phyloP scores from a whole-genome alignment of 2,888 invertebrate species.

The Drosophila kanekoi region DNA sequence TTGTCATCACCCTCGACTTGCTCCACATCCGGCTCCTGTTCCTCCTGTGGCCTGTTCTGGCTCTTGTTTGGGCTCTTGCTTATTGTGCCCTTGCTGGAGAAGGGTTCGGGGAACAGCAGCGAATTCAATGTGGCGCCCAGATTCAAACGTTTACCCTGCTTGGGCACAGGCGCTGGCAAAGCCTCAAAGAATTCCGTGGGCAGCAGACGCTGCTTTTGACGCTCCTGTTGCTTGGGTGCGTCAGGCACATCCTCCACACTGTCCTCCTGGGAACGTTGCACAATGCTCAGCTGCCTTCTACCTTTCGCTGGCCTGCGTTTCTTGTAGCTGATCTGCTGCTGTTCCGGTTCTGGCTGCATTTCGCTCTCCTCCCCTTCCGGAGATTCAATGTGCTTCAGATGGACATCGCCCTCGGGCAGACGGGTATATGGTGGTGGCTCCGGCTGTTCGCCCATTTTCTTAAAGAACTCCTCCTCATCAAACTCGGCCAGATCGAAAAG shows the following conservation, averaged over 20 bases:
- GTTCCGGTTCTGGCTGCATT: constrained; percentile 58
- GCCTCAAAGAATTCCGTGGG: constrained; percentile 82
- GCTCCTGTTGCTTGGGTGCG: constrained; percentile 10
- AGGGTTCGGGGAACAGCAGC: constrained; percentile 72
- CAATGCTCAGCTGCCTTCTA: constrained; percentile 52
- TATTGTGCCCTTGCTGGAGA: constrained; percentile 56
- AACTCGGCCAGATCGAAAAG: constrained; percentile 67
- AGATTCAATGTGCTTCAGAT: constrained; percentile 74
- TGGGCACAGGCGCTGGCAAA: constrained; percentile 51
- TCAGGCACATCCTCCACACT: constrained; percentile 23
- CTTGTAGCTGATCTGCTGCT: constrained; percentile 30
- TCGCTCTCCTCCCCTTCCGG: constrained; percentile 78
- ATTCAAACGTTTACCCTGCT: constrained; percentile 48
- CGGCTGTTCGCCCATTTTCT: constrained; percentile 60
- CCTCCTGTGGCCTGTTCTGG: constrained; percentile 10
- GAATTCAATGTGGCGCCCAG: constrained; percentile 71
- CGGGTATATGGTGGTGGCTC: constrained; percentile 68
- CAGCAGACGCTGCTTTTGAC: constrained; percentile 51
- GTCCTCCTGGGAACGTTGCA: constrained; percentile 42
- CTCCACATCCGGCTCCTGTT: constrained; percentile 45
- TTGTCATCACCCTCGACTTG: constrained; percentile 36
- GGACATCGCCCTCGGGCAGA: constrained; percentile 82
- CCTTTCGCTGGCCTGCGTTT: constrained; percentile 9
- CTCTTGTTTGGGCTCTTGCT: constrained; percentile 23
- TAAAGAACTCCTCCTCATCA: constrained; percentile 82